Base-by-base conservation (phyloP, 2,113 vertebrate species). In the Corythaixoides concolor region DNA sequence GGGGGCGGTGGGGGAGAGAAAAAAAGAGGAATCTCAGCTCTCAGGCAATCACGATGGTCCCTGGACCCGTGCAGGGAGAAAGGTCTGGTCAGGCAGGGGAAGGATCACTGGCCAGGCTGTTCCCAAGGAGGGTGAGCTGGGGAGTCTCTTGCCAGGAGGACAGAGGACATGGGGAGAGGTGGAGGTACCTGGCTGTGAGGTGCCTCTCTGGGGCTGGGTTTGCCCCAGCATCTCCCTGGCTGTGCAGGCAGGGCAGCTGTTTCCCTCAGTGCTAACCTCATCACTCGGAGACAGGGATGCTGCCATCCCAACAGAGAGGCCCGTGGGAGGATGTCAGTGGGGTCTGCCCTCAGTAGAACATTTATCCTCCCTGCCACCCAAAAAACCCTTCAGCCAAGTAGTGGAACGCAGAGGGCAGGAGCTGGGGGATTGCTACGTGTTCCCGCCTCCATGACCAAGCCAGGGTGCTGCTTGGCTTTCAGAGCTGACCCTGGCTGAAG, bases 71-170 rank as follows among this genome's bases (percentile, higher is more conserved):
- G 7, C 55, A 49, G 43, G 93, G 88, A 37, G 5, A 23, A 68
- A 75, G 77, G 89, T 43, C 78, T 7, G 73, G 59, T 11, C 43
- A 50, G 21, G 43, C 6, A 1, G 2, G 20, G 35, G 76, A 62
- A 50, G 82, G 2, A 11, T 24, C 3, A 1, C 11, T 4, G 10
- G 58, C 7, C 1, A 1, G 45, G 53, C 15, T 32, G 47, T 23
- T 80, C 83, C 73, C 67, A 23, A 68, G 78, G 8, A 93, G 32
- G n/a, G 22, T 73, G 73, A 80, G 52, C 45, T 41, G 67, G 24
- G 64, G 30, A 75, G 6, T 18, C 21, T 23, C 52, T 30, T 41
- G 8, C 11, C 32, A 8, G 50, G 33, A 60, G n/a, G 58, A 37
- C 30, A 11, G 4, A 27, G 11, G 12, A 2, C 20, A 22, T 2